Conservation (phyloP, 2,888 invertebrate species). For the Cryptophagus acutangulus region DNA sequence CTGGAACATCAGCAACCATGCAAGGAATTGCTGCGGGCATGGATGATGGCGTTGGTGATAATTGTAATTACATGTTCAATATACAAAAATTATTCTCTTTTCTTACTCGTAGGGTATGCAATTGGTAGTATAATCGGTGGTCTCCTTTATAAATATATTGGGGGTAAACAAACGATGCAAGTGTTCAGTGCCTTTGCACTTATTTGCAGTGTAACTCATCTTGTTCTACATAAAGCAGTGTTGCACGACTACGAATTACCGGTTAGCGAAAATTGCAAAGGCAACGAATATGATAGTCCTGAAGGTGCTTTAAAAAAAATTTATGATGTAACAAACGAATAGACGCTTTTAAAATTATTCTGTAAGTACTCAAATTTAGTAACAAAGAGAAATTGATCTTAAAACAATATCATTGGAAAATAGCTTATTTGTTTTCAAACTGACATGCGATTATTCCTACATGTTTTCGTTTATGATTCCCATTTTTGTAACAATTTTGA, state of each 20-base stretch:
- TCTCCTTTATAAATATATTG: constrained; percentile 58
- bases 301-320: constrained; percentile 29
- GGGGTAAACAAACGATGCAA: constrained; percentile 57
- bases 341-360: no score
- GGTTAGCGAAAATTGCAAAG: background rate
- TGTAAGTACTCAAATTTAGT: no score
- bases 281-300: constrained; percentile 28
- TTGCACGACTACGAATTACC: constrained; percentile 8
- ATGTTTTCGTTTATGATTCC: no score
- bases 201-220: constrained; percentile 47
- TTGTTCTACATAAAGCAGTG: constrained; percentile 43
- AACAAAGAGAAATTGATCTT: no score
- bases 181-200: constrained; percentile 49
- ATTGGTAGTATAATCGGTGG: constrained; percentile 73
- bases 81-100: constrained; percentile 2
- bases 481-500: no score
- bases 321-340: no score
- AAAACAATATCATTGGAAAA: no score
- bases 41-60: constrained; percentile 66
- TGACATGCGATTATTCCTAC: no score
- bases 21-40: constrained; percentile 84
- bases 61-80: background rate
- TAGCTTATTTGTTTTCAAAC: no score
- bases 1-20: constrained; percentile 73
- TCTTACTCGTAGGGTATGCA: constrained; percentile 61